Conservation (phyloP, 2,113 vertebrate genomes). For the Suncus etruscus region DNA sequence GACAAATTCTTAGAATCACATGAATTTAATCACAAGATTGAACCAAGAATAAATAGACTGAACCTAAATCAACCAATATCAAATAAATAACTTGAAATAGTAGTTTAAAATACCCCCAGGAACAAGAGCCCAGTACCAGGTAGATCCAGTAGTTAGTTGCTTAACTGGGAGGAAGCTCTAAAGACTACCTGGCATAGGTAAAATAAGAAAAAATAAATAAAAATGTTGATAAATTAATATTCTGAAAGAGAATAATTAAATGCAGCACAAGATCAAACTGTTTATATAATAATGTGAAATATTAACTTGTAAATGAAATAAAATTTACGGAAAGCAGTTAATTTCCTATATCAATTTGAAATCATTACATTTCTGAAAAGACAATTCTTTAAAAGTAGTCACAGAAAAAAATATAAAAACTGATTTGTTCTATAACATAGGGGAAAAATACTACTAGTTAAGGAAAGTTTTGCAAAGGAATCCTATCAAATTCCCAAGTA, state of each 20-base stretch:
- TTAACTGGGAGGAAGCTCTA: too few species aligned
- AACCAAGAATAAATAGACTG: too few species aligned
- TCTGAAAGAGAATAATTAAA: not conserved
- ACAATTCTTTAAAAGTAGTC: constrained; percentile 14
- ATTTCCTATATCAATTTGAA: constrained; percentile 36
- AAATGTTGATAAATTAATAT: not conserved
- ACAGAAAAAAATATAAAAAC: not conserved
- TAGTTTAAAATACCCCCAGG: too few species aligned
- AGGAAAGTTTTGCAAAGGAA: constrained; percentile 25
- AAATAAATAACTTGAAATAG: too few species aligned
- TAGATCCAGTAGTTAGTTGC: too few species aligned
- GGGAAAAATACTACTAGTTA: not conserved
- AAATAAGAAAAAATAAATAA: constrained; percentile 45
- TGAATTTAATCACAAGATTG: too few species aligned
- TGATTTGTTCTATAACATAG: not conserved
- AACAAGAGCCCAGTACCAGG: too few species aligned
- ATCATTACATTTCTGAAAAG: not conserved
- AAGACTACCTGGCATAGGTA: not conserved
- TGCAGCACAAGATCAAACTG: not conserved
- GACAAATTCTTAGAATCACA: too few species aligned
- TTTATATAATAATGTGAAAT: constrained; percentile 11
- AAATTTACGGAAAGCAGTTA: constrained; percentile 44
- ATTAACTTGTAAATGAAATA: constrained; percentile 17
- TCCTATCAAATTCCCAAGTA: constrained; percentile 34
- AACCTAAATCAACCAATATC: too few species aligned